Percentiles rank a stretch among this genome's conserved stretches.
Conservation (phyloP, 1,140 invertebrate species). For the Spodoptera frugiperda region DNA sequence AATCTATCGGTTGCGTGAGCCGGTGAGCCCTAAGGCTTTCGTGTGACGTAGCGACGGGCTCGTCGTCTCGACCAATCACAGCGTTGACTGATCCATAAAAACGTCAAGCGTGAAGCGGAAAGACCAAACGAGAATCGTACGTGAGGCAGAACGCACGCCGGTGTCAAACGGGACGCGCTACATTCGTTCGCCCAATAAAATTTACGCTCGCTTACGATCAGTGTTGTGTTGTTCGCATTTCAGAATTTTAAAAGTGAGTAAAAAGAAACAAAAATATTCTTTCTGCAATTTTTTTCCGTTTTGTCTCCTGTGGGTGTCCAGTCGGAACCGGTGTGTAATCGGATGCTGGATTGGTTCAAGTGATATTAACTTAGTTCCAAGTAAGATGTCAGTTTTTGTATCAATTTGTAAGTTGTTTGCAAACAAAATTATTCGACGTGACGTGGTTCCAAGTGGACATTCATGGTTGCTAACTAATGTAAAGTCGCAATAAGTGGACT, state of each 20-base stretch:
- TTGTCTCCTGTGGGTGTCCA: conserved; percentile 39
- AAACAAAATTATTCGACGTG: conserved; percentile 32
- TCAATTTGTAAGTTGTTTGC: conserved; percentile 9
- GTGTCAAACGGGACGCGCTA: conserved; percentile 16
- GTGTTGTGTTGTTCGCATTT: conserved; percentile 39
- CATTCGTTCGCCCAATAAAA: conserved; percentile 31
- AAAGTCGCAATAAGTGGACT: conserved; percentile 16
- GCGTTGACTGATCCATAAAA: conserved; percentile 65
- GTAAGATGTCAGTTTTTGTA: conserved; percentile 41
- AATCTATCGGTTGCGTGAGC: conserved; percentile 37
- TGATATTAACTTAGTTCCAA: conserved; percentile 44
- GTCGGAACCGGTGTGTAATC: conserved; percentile 41
- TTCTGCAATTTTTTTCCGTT: conserved; percentile 15
- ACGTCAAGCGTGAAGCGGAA: conserved; percentile 61
- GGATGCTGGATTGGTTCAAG: conserved; percentile 41
- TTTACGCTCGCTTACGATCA: conserved; percentile 17
- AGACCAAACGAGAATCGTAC: conserved; percentile 68
- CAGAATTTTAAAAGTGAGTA: conserved; percentile 43
- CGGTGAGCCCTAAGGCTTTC: conserved; percentile 56
- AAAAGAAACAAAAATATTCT: conserved; percentile 28
- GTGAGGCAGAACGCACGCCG: conserved; percentile 63
- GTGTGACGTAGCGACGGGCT: conserved; percentile 71
- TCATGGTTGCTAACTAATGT: background rate
- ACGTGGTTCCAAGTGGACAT: conserved; percentile 46
- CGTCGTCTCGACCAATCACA: conserved; percentile 67